These are phyloP conservation scores for Macaria liturata DNA, from an alignment of 2,888 invertebrate species.

Conservation along the genomic window DNA sequence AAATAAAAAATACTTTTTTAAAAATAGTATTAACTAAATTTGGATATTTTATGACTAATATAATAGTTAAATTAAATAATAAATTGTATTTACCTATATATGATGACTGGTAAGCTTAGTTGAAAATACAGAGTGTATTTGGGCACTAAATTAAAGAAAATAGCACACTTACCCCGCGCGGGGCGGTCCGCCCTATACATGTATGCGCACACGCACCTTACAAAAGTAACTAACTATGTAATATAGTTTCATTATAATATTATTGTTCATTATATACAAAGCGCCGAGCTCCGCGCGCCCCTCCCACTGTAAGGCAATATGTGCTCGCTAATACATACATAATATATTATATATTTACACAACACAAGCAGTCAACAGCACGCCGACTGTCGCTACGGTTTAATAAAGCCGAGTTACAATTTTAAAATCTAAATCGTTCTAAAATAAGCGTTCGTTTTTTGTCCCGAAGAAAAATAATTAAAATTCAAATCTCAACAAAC, in stretches of 20 bases:
- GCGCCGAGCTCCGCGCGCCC: constrained; percentile 65
- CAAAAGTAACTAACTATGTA: constrained; percentile 77
- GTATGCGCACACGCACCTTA: constrained; percentile 71
- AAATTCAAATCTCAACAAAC: constrained; percentile 48
- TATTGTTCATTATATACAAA: constrained; percentile 78
- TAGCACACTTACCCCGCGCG: constrained; percentile 66
- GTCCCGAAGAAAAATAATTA: constrained; percentile 33
- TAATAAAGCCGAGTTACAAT: constrained; percentile 66
- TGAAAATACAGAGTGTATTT: constrained; percentile 77
- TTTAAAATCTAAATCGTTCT: constrained; percentile 57
- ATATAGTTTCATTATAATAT: constrained; percentile 65
- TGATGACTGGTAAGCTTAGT: constrained; percentile 82
- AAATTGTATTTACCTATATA: constrained; percentile 77
- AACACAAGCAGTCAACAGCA: constrained; percentile 63
- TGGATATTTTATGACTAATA: constrained; percentile 82
- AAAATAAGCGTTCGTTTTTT: constrained; percentile 44
- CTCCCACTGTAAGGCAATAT: constrained; percentile 64
- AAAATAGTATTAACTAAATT: constrained; percentile 80
- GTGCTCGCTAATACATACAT: constrained; percentile 66
- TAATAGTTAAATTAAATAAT: constrained; percentile 79
- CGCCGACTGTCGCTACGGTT: constrained; percentile 68
- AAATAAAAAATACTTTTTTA: constrained; percentile 63
- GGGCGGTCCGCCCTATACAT: constrained; percentile 62
- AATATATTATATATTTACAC: constrained; percentile 75
- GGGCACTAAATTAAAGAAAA: constrained; percentile 73